These are phyloP conservation scores for Prostheceraeus crozeri DNA, from an alignment of 2,888 invertebrate genomes.

Conservation along the genomic window DNA sequence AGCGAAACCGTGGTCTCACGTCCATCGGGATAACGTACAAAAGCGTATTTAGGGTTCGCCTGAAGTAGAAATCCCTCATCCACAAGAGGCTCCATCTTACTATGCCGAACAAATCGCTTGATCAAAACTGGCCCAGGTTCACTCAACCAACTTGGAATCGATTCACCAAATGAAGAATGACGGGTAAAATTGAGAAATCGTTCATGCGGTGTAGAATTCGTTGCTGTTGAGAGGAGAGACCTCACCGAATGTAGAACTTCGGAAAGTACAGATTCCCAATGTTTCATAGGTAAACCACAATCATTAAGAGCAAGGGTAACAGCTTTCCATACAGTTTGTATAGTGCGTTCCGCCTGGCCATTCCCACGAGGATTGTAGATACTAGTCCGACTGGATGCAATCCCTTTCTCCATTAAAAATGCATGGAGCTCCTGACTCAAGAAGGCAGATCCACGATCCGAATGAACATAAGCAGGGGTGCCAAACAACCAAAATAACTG, in stretches of 20 bases:
- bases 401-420: neutral
- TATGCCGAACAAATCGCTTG: slow-evolving; percentile 17
- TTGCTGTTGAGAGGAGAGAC: slow-evolving; percentile 29
- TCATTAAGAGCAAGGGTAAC: slow-evolving; percentile 30
- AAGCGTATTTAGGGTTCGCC: slow-evolving; percentile 36
- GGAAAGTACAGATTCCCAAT: slow-evolving; percentile 18
- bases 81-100: slow-evolving; percentile 22
- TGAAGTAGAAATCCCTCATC: slow-evolving; percentile 16
- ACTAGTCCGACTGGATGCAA: slow-evolving; percentile 40
- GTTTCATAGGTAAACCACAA: slow-evolving; percentile 2
- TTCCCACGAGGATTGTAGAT: slow-evolving; percentile 40
- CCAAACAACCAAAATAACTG: slow-evolving; percentile 40
- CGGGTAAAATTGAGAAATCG: slow-evolving; percentile 22
- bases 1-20: slow-evolving; percentile 36
- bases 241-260: slow-evolving; percentile 29
- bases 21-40: slow-evolving; percentile 36
- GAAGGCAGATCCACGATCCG: neutral
- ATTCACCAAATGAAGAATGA: slow-evolving; percentile 14
- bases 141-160: slow-evolving; percentile 27
- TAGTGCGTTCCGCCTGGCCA: slow-evolving; percentile 27
- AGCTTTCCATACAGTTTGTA: slow-evolving; percentile 26
- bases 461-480: slow-evolving; percentile 34
- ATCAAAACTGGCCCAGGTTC: slow-evolving; percentile 17
- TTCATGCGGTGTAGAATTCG: slow-evolving; percentile 30
- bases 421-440: neutral